Percentiles rank a stretch among this genome's conserved stretches.
phyloP scores from a whole-genome alignment of 1,140 invertebrate genomes.

The Zaprionus tsacasi region DNA sequence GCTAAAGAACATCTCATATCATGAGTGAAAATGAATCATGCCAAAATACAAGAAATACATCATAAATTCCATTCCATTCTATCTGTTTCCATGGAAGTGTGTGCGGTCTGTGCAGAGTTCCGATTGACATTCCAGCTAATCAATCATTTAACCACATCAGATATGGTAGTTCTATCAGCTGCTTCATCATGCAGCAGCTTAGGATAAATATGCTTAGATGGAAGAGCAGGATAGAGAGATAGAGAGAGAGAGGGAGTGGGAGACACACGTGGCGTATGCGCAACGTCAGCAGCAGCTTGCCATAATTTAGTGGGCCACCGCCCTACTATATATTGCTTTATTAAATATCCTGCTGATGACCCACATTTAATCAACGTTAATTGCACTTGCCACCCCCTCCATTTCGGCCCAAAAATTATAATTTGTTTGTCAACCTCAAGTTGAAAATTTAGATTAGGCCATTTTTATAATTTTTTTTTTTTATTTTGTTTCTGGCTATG shows the following conservation, averaged over 20 bases:
- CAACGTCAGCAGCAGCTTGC: conserved; percentile 58
- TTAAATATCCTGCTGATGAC: conserved; percentile 59
- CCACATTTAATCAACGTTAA: conserved; percentile 75
- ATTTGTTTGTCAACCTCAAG: conserved; percentile 76
- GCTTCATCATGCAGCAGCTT: conserved; percentile 20
- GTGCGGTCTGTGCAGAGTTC: not conserved
- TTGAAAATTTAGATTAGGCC: conserved; percentile 51
- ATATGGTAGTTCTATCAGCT: conserved; percentile 2
- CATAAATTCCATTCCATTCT: not conserved
- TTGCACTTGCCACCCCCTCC: conserved; percentile 28
- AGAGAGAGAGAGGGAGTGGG: not conserved
- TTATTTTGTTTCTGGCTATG: conserved; percentile 28
- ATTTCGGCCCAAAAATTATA: conserved; percentile 41
- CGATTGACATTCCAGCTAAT: conserved; percentile 16
- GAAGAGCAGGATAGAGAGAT: not conserved
- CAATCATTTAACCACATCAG: conserved; percentile 13
- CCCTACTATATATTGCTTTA: conserved; percentile 45
- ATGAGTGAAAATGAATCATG: conserved; percentile 1
- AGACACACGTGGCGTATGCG: conserved; percentile 41
- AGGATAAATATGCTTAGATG: not conserved
- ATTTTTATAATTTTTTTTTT: conserved; percentile 11
- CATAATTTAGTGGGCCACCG: conserved; percentile 51
- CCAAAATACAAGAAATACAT: conserved; percentile 13
- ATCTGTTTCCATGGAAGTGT: not conserved
- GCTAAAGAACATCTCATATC: not conserved